Base-by-base conservation (phyloP, 2,888 invertebrate species). In the Tiliacea citrago region DNA sequence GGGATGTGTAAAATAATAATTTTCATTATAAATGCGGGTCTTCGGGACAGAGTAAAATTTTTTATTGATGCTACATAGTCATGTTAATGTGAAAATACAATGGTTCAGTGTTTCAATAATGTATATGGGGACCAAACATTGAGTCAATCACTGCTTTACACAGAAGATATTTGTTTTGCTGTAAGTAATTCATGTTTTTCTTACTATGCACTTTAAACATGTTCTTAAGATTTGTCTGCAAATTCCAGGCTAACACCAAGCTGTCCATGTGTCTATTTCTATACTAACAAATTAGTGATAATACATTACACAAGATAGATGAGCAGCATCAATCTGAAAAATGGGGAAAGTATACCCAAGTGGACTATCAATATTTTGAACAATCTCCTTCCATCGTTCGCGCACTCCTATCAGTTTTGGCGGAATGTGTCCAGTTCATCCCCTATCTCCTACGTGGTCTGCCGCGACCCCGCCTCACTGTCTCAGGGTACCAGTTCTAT, bases 21-120 rank as follows among this genome's bases (percentile, higher is more conserved):
- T 87, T 88, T 78, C 68, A 79, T 80, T 82, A 82, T 81, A 81
- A 82, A 82, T 73, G 45, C 65, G 13, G 65, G 61, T 74, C 74
- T 78, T 79, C 1, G 42, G 24, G 53, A 65, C 70, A 57, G 73
- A 82, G 76, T 79, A 47, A 57, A 78, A 72, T 67, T 29, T 75
- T 77, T 71, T 81, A 83, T 75, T 66, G 62, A 78, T 53, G 49
- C 12, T 45, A 71, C 39, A 62, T 42, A 62, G 12, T 55, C 45
- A 42, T 62, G 10, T 70, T 2, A 53, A 51, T 13, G 71, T 73
- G 16, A 58, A 58, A 69, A 70, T 75, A 66, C 5, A 29, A 72
- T 66, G 49, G 13, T 0, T 73, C 13, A 45, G 18, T 62, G 24
- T 68, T 68, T 68, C 57, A 68, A 74, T 72, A 82, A 68, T 73